Conservation (phyloP, 1,140 invertebrate species). For the Papilio glaucus region DNA sequence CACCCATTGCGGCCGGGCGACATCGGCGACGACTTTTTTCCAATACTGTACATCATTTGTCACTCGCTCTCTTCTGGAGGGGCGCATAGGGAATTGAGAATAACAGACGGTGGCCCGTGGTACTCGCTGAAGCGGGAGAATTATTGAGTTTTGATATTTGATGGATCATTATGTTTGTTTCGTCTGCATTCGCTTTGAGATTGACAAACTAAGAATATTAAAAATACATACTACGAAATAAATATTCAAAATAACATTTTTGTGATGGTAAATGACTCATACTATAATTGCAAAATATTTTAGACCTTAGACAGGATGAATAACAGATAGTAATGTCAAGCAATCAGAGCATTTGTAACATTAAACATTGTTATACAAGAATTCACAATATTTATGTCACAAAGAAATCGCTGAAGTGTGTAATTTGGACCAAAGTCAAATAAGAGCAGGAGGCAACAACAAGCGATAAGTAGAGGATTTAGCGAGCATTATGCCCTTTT, state of each 20-base stretch:
- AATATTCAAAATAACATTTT: no score
- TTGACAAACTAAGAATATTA: no score
- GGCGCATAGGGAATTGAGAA: constrained; percentile 60
- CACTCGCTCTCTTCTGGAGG: constrained; percentile 59
- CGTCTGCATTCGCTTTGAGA: no score
- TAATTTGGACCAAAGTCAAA: constrained; percentile 45
- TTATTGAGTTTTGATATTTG: background rate
- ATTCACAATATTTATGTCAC: background rate
- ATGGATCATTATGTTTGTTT: no score
- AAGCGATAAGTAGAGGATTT: constrained; percentile 71
- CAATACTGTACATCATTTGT: constrained; percentile 73
- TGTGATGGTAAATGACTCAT: no score
- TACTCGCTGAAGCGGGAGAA: constrained; percentile 32
- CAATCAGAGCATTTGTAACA: background rate
- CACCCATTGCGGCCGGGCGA: constrained; percentile 51
- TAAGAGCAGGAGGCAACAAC: constrained; percentile 52
- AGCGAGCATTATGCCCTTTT: constrained; percentile 62
- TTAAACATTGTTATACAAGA: no score
- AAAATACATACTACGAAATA: no score
- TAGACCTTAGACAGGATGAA: constrained; percentile 6
- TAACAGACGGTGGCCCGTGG: constrained; percentile 43
- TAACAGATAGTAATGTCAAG: background rate
- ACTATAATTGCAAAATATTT: no score
- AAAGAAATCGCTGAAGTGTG: background rate
- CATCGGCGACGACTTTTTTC: constrained; percentile 63